Conservation (phyloP, 2,888 invertebrate species). For the Mimumesa dahlbomi region DNA sequence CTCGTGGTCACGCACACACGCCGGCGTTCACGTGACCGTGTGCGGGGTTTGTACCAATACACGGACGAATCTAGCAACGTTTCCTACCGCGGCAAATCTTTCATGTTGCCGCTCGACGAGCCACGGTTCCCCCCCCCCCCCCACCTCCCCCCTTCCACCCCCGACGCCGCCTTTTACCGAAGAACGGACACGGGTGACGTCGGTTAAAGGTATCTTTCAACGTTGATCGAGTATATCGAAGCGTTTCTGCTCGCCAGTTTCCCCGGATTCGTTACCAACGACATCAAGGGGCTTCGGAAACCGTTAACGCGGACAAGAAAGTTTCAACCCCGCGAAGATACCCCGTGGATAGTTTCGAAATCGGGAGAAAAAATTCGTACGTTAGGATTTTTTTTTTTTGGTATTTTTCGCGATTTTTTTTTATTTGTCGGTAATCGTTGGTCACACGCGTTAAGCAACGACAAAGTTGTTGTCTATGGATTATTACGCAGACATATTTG, state of each 20-base stretch:
- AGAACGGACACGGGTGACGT: constrained; percentile 45
- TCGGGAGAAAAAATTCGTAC: too few species aligned
- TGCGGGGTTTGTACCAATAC: constrained; percentile 34
- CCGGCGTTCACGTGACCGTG: constrained; percentile 14
- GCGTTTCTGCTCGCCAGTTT: constrained; percentile 19
- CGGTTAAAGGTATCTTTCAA: constrained; percentile 9
- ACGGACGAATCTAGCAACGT: constrained; percentile 42
- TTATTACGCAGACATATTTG: constrained; percentile 52
- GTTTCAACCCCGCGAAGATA: neutral
- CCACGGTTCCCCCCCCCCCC: constrained; percentile 44
- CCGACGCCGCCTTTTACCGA: constrained; percentile 45
- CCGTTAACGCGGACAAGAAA: neutral
- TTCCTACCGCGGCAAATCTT: constrained; percentile 59
- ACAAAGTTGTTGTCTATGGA: too few species aligned
- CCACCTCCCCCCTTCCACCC: too few species aligned
- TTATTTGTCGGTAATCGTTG: too few species aligned
- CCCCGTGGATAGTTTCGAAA: neutral
- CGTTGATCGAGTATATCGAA: constrained; percentile 46
- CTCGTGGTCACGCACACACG: constrained; percentile 24
- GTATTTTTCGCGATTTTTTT: too few species aligned
- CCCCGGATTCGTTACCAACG: neutral
- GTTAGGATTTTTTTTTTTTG: too few species aligned
- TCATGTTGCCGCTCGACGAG: constrained; percentile 67
- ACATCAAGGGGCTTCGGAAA: neutral
- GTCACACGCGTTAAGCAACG: too few species aligned